phyloP scores from a whole-genome alignment of 2,797 vertebrate genomes.

The Dendrocincla fuliginosa region DNA sequence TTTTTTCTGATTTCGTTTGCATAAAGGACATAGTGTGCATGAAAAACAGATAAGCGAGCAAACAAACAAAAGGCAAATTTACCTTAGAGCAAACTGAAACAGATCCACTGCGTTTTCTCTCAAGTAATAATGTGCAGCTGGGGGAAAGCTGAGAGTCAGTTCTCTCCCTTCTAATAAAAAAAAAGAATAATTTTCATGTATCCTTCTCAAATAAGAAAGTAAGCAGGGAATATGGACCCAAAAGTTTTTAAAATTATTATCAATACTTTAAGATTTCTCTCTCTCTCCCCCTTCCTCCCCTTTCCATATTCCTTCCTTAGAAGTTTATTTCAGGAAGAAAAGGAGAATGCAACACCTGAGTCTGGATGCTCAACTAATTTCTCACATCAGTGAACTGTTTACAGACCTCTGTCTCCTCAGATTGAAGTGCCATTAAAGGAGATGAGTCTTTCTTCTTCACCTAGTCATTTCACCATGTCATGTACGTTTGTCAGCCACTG shows the following conservation, averaged over 20 bases:
- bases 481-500: background rate
- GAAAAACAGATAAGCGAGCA: background rate
- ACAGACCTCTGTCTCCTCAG: background rate
- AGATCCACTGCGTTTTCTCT: background rate
- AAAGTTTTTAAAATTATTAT: background rate
- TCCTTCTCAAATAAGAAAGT: background rate
- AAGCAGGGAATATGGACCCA: background rate
- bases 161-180: background rate
- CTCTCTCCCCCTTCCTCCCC: too few species aligned
- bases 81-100: background rate
- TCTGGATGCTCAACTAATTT: background rate
- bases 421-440: background rate
- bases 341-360: accelerated
- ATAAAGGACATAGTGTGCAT: background rate
- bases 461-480: background rate
- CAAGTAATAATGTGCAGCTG: background rate
- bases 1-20: background rate
- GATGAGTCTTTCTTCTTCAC: background rate
- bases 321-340: background rate
- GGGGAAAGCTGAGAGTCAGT: background rate
- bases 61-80: background rate
- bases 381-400: background rate
- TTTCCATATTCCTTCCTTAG: background rate
- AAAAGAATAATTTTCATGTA: background rate
- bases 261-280: background rate